Evolutionary conservation across 2,113 vertebrate genomes (phyloP).

Genomic region (Lasiurus cinereus): DNA sequence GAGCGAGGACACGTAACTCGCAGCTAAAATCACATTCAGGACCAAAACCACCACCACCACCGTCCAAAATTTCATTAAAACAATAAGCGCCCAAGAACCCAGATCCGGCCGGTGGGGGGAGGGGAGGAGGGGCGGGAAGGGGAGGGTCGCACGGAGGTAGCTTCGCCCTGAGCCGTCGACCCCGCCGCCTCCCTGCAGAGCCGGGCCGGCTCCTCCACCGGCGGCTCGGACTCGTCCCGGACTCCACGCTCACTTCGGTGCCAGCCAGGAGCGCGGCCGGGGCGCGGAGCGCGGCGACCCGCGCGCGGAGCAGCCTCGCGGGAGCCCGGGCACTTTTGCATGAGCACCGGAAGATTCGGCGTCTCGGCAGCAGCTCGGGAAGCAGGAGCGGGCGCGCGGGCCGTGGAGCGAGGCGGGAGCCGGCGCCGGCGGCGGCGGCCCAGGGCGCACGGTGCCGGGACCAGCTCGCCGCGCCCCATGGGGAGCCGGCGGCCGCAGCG

Average conservation of each 20-base stretch:
- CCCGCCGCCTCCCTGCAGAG: slow-evolving; percentile 65
- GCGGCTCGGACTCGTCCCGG: slow-evolving; percentile 60
- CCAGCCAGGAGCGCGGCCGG: background rate
- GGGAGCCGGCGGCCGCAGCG: slow-evolving; percentile 74
- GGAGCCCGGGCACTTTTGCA: slow-evolving; percentile 74
- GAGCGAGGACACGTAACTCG: slow-evolving; percentile 69
- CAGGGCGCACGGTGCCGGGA: slow-evolving; percentile 79
- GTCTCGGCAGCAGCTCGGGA: slow-evolving; percentile 43
- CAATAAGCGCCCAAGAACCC: slow-evolving; percentile 78
- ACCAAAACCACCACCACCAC: slow-evolving; percentile 73
- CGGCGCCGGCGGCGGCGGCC: slow-evolving; percentile 64
- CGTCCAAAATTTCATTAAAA: slow-evolving; percentile 77
- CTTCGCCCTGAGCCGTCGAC: slow-evolving; percentile 48
- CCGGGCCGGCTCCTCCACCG: slow-evolving; percentile 54
- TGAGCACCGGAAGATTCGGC: slow-evolving; percentile 71
- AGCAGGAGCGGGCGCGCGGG: slow-evolving; percentile 56
- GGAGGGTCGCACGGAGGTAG: slow-evolving; percentile 78
- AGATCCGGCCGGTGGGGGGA: slow-evolving; percentile 68
- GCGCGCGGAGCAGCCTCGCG: background rate
- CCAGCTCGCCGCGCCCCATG: slow-evolving; percentile 80
- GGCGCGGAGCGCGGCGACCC: slow-evolving; percentile 30
- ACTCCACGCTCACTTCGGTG: slow-evolving; percentile 32
- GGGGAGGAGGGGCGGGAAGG: slow-evolving; percentile 76
- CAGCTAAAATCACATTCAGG: slow-evolving; percentile 77
- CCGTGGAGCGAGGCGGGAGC: slow-evolving; percentile 44